These are phyloP conservation scores for Diuraphis noxia DNA, from an alignment of 1,140 invertebrate genomes.

Conservation along the genomic window DNA sequence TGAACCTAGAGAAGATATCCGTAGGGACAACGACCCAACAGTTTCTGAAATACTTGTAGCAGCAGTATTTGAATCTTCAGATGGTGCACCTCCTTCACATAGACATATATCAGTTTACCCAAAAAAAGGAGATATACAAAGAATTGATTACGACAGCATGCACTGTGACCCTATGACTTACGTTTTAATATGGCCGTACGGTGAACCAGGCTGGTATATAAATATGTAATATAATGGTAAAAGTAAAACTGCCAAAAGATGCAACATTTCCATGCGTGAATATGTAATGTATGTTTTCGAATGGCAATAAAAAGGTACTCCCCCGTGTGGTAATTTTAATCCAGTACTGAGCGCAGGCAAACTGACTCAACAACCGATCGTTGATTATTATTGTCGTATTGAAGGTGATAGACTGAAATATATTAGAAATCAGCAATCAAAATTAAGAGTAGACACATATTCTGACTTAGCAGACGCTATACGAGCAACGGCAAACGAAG, in stretches of 20 bases:
- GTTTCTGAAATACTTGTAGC: too few relatives aligned
- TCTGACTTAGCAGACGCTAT: neutral
- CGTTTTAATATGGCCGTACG: neutral
- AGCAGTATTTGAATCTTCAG: too few relatives aligned
- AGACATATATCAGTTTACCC: too few relatives aligned
- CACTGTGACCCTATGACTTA: neutral
- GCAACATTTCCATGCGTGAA: conserved; percentile 3
- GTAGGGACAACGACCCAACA: too few relatives aligned
- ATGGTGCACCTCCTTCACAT: too few relatives aligned
- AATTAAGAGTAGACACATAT: conserved; percentile 60
- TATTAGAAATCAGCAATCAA: conserved; percentile 58
- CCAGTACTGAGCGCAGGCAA: neutral
- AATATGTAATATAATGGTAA: neutral
- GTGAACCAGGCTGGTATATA: too few relatives aligned
- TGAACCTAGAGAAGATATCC: too few relatives aligned
- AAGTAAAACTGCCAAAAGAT: neutral
- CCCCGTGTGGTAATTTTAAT: conserved; percentile 18
- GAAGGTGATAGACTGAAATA: conserved; percentile 35
- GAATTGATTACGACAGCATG: neutral
- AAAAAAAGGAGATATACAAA: too few relatives aligned
- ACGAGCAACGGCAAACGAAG: neutral
- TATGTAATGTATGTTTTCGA: conserved; percentile 9
- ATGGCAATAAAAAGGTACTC: neutral
- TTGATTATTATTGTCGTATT: conserved; percentile 18
- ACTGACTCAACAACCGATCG: conserved; percentile 20